Evolutionary conservation across 2,113 vertebrate species (phyloP).

Genomic region (Stomatorhinus ivindoensis): DNA sequence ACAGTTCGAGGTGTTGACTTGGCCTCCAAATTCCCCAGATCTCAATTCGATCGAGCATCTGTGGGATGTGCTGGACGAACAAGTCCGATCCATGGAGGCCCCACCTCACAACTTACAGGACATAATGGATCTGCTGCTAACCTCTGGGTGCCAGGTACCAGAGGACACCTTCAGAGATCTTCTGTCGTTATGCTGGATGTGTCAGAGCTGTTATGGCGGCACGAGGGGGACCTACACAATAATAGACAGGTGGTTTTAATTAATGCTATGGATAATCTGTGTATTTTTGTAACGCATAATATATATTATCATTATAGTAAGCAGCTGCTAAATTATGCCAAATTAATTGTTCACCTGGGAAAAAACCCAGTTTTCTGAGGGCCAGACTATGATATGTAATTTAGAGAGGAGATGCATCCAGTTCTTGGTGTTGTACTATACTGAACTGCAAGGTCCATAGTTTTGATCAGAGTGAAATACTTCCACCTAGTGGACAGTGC

Average conservation of each 20-base stretch:
- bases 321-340: not conserved
- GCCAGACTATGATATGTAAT: not conserved
- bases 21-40: not conserved
- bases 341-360: not conserved
- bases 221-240: not conserved
- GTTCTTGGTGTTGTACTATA: not conserved
- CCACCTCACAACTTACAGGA: not conserved
- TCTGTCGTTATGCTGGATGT: not conserved
- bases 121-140: not conserved
- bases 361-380: not conserved
- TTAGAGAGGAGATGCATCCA: not conserved
- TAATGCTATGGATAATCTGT: not conserved
- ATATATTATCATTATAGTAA: not conserved
- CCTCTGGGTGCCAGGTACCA: not conserved
- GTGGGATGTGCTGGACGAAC: too few relatives aligned
- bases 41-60: not conserved
- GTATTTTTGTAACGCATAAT: not conserved
- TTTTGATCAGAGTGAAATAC: not conserved
- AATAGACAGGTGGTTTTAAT: not conserved
- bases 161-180: not conserved
- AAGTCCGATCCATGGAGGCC: not conserved
- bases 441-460: not conserved
- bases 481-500: not conserved
- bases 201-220: not conserved
- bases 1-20: not conserved